phyloP scores from a whole-genome alignment of 2,888 invertebrate genomes.

The Clostera curtula region DNA sequence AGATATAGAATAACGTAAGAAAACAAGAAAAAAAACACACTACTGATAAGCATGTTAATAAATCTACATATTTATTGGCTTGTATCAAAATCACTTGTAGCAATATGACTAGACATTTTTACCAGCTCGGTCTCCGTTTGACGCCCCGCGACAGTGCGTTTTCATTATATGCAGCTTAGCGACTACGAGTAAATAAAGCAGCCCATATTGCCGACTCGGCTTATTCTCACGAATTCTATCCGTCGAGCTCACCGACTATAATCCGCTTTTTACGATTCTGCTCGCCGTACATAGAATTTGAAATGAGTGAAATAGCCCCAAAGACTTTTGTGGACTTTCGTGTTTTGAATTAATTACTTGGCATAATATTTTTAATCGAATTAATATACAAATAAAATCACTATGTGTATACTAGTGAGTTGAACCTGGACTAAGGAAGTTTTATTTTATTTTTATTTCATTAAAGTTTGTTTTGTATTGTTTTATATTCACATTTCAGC shows the following conservation, averaged over 20 bases:
- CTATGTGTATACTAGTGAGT: too few relatives aligned
- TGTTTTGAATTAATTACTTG: constrained; percentile 51
- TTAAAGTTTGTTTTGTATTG: too few relatives aligned
- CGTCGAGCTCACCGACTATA: constrained; percentile 55
- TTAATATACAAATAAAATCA: too few relatives aligned
- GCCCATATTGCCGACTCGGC: constrained; percentile 65
- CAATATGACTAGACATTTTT: constrained; percentile 39
- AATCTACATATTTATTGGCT: too few relatives aligned
- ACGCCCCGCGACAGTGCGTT: constrained; percentile 69
- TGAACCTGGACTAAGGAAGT: too few relatives aligned
- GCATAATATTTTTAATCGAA: constrained; percentile 14
- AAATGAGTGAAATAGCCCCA: constrained; percentile 69
- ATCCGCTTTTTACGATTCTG: constrained; percentile 74
- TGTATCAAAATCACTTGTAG: constrained; percentile 36
- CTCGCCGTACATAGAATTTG: constrained; percentile 63
- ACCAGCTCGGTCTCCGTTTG: constrained; percentile 51
- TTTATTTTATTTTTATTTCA: too few relatives aligned
- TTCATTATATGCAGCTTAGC: constrained; percentile 75
- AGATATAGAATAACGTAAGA: too few relatives aligned
- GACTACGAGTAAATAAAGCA: constrained; percentile 67
- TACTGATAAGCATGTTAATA: too few relatives aligned
- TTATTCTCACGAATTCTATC: constrained; percentile 66
- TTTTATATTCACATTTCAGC: too few relatives aligned
- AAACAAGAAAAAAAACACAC: too few relatives aligned
- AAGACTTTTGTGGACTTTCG: constrained; percentile 55